Evolutionary conservation across 37 sponge, comb jelly and placozoan genomes (phyloP), one percentile per base, ranked within the genome.

Genomic region (Chondrilla cf. caribensis): DNA sequence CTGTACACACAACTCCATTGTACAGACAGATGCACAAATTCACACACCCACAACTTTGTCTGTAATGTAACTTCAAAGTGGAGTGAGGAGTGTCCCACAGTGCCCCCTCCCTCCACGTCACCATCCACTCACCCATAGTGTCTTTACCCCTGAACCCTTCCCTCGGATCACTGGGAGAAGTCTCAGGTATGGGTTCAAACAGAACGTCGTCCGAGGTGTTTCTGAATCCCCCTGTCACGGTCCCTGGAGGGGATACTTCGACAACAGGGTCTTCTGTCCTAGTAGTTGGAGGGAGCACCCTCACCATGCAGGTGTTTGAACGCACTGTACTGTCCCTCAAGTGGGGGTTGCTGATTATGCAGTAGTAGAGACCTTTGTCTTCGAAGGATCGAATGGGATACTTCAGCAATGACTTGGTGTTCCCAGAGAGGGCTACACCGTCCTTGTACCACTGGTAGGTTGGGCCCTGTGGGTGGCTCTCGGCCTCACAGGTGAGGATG

Each of bases 391-490:
- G 41, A 24, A 73, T 73, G 2, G n/a, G 29, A 43, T 36, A 73
- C n/a, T 39, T 43, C 25, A 73, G 76, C 7, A 43, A 21, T 39
- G 76, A 15, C 8, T 73, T 37, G 1, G 41, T 73, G 44, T 42
- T 19, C 1, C 76, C 76, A 21, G 38, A n/a, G 25, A 39, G 44
- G n/a, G 24, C 43, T 18, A 1, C 68, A n/a, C 19, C 38, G 25
- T n/a, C 76, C 9, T 39, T 73, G 76, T 36, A 73, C 76, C 76
- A 73, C 24, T 39, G 76, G 43, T 73, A 73, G 41, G 24, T 39
- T 22, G 76, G 76, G 44, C 15, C 42, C n/a, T 7, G n/a, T 2
- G 76, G 76, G 43, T 43, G 25, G 76, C 76, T 40, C 76, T 73
- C 76, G 1, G 76, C 76, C 21, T 22, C 2, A 14, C 38, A 35